A percentile compares a stretch with the other conserved stretches of the same genome.
These are phyloP conservation scores for Pitta sordida DNA, from an alignment of 2,113 vertebrate species.

Conservation along the genomic window DNA sequence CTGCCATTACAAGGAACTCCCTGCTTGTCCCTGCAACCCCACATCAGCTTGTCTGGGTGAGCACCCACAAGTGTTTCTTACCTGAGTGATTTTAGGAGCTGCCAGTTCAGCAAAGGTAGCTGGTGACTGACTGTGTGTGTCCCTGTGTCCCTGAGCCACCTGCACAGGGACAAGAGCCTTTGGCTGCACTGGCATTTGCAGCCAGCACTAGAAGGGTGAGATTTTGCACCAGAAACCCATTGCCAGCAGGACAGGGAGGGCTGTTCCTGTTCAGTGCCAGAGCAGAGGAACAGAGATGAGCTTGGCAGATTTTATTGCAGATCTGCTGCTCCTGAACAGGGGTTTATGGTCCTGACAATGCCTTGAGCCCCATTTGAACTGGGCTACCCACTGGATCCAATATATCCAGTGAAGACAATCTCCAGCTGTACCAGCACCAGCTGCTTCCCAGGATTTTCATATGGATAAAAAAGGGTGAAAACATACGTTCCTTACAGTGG, in stretches of 20 bases:
- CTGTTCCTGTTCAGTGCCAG: fast-evolving
- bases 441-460: not conserved
- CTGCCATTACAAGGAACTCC: not conserved
- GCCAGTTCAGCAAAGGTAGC: not conserved
- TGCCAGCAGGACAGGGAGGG: fast-evolving
- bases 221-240: not conserved
- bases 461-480: not conserved
- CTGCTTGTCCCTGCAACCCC: not conserved
- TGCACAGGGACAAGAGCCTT: not conserved
- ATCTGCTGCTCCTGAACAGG: not conserved
- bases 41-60: not conserved
- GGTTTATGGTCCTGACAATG: not conserved
- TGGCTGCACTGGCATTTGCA: not conserved
- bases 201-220: not conserved
- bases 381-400: not conserved
- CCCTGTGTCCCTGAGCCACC: not conserved
- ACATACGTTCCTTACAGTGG: fast-evolving
- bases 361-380: not conserved
- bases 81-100: not conserved
- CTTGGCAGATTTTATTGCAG: not conserved
- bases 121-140: fast-evolving
- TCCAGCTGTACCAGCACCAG: not conserved
- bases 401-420: not conserved
- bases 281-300: not conserved
- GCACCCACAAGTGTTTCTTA: not conserved